phyloP scores from a whole-genome alignment of 1,140 invertebrate species.

The Monochamus saltuarius region DNA sequence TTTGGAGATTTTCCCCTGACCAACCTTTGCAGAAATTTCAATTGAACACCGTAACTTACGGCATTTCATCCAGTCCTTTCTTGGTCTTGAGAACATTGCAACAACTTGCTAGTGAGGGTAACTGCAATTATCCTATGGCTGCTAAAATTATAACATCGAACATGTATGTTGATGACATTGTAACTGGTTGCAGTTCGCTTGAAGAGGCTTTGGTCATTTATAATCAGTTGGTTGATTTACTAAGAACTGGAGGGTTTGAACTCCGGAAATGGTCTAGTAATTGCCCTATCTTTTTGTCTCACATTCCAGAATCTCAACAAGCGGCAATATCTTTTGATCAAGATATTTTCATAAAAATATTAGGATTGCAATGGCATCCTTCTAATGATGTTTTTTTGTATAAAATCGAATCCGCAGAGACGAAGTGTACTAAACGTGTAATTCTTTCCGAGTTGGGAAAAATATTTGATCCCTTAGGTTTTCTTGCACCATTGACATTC shows the following conservation, averaged over 20 bases:
- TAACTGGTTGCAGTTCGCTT: not conserved
- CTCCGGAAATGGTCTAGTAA: not conserved
- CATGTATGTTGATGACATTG: not conserved
- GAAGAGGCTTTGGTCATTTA: conserved; percentile 3
- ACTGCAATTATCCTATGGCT: not conserved
- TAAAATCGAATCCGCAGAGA: not conserved
- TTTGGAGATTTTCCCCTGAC: conserved; percentile 30
- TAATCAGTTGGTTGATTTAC: not conserved
- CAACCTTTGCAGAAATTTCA: conserved; percentile 31
- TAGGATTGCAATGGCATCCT: not conserved
- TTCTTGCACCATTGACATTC: conserved; percentile 47
- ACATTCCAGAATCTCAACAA: no score
- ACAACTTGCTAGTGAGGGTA: not conserved
- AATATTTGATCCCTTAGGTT: conserved; percentile 49
- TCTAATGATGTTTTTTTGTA: not conserved
- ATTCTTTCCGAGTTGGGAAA: conserved; percentile 24
- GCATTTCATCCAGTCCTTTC: conserved; percentile 25
- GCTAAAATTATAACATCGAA: not conserved
- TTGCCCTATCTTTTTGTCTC: not conserved
- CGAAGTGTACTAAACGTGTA: conserved; percentile 7
- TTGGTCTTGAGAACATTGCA: conserved; percentile 22
- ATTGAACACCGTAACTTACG: conserved; percentile 41
- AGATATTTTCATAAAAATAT: not conserved
- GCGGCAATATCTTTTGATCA: not conserved
- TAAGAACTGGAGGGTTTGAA: not conserved